Conservation (phyloP, 2,888 invertebrate species). For the Hemistola chrysoprasaria region DNA sequence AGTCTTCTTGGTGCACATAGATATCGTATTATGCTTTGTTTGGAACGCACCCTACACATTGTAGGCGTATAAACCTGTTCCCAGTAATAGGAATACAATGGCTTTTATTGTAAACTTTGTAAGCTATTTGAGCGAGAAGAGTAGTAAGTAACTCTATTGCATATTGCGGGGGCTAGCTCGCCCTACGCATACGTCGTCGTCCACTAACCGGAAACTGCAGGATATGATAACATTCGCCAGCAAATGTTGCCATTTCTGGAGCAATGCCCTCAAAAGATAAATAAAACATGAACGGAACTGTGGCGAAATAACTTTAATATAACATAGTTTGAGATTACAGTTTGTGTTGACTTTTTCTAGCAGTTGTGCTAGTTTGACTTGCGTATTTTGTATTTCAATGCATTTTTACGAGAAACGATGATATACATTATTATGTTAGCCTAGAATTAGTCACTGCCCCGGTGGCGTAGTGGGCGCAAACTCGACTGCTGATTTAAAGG, state of each 20-base stretch:
- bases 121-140: constrained; percentile 24
- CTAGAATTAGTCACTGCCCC: too few species aligned
- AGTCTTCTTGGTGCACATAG: too few species aligned
- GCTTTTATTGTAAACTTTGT: constrained; percentile 36
- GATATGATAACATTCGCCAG: constrained; percentile 57
- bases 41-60: constrained; percentile 44
- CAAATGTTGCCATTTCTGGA: constrained; percentile 49
- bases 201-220: constrained; percentile 38
- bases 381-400: too few species aligned
- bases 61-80: constrained; percentile 61
- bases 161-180: constrained; percentile 10
- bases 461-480: too few species aligned
- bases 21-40: constrained; percentile 54
- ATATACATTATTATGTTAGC: too few species aligned
- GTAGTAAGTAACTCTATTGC: constrained; percentile 5
- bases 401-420: too few species aligned
- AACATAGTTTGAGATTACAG: constrained; percentile 5
- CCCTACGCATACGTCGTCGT: constrained; percentile 7
- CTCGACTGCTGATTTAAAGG: too few species aligned
- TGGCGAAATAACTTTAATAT: constrained; percentile 40
- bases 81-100: constrained; percentile 50
- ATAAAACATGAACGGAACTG: constrained; percentile 46
- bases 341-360: background rate
- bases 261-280: constrained; percentile 64
- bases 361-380: too few species aligned